Conservation (phyloP, 2,888 invertebrate species). For the Cataglyphis altisquamis region DNA sequence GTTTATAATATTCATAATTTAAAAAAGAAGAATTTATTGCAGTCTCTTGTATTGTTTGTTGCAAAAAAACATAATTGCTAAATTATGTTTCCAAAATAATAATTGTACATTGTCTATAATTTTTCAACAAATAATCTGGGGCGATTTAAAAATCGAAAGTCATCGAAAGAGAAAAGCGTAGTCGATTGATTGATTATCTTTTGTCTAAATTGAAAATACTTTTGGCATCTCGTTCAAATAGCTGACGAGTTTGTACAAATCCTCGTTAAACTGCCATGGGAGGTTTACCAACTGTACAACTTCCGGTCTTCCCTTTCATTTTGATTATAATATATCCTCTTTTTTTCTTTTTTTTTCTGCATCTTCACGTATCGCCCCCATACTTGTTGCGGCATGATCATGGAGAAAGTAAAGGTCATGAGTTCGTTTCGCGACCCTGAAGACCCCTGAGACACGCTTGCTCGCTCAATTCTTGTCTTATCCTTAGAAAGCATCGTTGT, state of each 20-base stretch:
- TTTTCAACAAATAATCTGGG: conserved; percentile 7
- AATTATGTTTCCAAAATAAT: neutral
- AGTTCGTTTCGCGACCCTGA: conserved; percentile 80
- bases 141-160: conserved; percentile 19
- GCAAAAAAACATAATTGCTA: neutral
- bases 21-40: neutral
- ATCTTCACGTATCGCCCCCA: conserved; percentile 47
- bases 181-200: conserved; percentile 40
- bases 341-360: conserved; percentile 32
- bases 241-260: conserved; percentile 13
- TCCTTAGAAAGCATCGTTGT: conserved; percentile 80
- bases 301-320: conserved; percentile 63
- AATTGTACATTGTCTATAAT: conserved; percentile 16
- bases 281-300: conserved; percentile 52
- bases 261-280: conserved; percentile 27
- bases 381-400: conserved; percentile 50
- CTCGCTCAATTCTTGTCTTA: conserved; percentile 75
- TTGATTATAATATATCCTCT: neutral
- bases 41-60: neutral
- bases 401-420: conserved; percentile 81
- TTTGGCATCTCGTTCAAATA: neutral
- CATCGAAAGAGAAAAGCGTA: conserved; percentile 18
- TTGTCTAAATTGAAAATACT: conserved; percentile 52
- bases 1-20: neutral
- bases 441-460: conserved; percentile 74